Evolutionary conservation across 2,113 vertebrate species (phyloP), one percentile per base, ranked within the genome.

Genomic region (Thamnaconus septentrionalis): DNA sequence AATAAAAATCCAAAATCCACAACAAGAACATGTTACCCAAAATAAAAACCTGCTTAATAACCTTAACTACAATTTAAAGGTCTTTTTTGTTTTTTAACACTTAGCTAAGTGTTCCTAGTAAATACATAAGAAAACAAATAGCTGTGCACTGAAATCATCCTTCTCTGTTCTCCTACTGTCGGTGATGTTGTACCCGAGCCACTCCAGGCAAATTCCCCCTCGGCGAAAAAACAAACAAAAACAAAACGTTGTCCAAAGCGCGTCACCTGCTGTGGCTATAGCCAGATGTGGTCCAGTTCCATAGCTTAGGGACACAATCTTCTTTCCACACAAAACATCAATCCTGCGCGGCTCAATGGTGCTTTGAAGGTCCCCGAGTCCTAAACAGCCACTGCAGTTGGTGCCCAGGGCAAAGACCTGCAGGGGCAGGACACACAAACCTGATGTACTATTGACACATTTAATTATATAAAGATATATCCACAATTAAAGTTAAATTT

Each of bases 231-330:
- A 77, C 6, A n/a, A 50, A 50, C n/a, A n/a, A n/a, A 50, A 50
- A 50, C n/a, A 5, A 61, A 31, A 49, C 42, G 48, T 46, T 71
- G 71, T 53, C 51, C 55, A 61, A 61, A 72, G 53, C 61, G 89
- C 79, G 56, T 62, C 72, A 99, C 97, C 97, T 92, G 94, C 88
- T 50, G 96, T 99, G 54, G 94, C 93, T 61, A 98, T 90, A 78
- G 96, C 93, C 68, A 99, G 82, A 56, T 99, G 97, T 0, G 97
- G 97, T n/a, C 97, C 97, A 12, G 94, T 99, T 78, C 97, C 97
- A 12, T 96, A 99, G 91, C 96, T 98, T 75, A 99, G 84, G 70
- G 95, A 94, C 61, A 94, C 90, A 71, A 98, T 94, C 81, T 96
- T 98, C 89, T 97, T 99, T 76, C 95, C 96, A 78, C 93, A 96